Evolutionary conservation across 30 jellyfish, hydroid and myxozoan species (phyloP).

Genomic region (Haliclystus octoradiatus): DNA sequence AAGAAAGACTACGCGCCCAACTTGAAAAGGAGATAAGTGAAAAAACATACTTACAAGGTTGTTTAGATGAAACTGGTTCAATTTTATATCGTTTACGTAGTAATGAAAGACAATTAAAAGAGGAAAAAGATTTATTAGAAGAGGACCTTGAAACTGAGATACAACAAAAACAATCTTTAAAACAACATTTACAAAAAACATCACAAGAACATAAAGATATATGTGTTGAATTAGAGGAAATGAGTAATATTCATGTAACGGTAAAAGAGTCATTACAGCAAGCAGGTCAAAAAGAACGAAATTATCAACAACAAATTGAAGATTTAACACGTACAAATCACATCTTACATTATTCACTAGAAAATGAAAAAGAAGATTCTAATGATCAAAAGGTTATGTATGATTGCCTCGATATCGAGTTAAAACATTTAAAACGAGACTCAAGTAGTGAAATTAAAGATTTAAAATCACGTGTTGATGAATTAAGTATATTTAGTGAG

Average conservation of each 20-base stretch:
- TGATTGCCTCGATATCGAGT: conserved; percentile 46
- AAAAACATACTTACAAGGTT: conserved; percentile 69
- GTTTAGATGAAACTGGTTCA: conserved; percentile 92
- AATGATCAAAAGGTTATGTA: conserved; percentile 74
- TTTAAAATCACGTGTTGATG: conserved; percentile 45
- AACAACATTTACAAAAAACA: conserved; percentile 52
- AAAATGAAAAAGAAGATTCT: conserved; percentile 86
- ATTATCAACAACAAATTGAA: conserved; percentile 75
- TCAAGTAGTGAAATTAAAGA: conserved; percentile 40
- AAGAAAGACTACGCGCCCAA: conserved; percentile 53
- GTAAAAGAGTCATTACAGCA: conserved; percentile 85
- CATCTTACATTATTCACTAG: conserved; percentile 74
- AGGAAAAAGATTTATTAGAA: conserved; percentile 70
- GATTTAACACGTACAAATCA: conserved; percentile 57
- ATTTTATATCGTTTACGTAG: conserved; percentile 57
- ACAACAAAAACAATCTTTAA: conserved; percentile 72
- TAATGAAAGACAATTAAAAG: conserved; percentile 48
- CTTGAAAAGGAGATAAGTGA: conserved; percentile 56
- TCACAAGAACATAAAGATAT: conserved; percentile 58
- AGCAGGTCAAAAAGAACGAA: conserved; percentile 80
- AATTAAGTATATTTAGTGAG: conserved; percentile 33
- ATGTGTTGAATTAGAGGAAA: conserved; percentile 7
- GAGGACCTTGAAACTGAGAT: conserved; percentile 87
- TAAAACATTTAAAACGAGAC: conserved; percentile 49
- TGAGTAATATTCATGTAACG: conserved; percentile 63